A percentile compares a stretch with the other conserved stretches of the same genome.
These are phyloP conservation scores for Gymnocypris eckloni DNA, from an alignment of 2,797 vertebrate species.

Conservation along the genomic window DNA sequence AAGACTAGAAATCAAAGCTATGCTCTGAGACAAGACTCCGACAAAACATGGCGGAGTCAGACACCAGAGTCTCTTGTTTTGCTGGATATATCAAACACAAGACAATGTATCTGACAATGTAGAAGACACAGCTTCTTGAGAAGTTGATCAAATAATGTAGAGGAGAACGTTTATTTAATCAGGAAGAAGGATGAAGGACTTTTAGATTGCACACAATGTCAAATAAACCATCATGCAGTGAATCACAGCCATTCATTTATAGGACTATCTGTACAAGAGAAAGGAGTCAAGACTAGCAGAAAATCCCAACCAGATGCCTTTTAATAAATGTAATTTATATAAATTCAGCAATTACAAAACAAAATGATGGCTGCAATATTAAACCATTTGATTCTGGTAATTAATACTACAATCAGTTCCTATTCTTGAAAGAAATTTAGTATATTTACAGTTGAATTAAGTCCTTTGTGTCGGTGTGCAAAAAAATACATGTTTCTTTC, in stretches of 20 bases:
- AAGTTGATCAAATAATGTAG: conserved; percentile 40
- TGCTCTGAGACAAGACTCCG: conserved; percentile 62
- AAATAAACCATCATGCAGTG: conserved; percentile 8
- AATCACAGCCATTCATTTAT: conserved; percentile 26
- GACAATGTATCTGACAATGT: conserved; percentile 65
- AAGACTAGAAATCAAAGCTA: conserved; percentile 64
- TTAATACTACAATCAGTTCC: background rate
- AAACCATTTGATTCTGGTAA: background rate
- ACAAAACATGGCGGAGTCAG: conserved; percentile 72
- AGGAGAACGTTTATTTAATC: conserved; percentile 15
- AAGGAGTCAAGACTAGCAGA: background rate
- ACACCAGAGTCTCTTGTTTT: conserved; percentile 62
- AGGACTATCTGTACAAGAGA: conserved; percentile 34
- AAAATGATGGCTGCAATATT: background rate
- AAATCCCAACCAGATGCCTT: conserved; percentile 27
- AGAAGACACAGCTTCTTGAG: conserved; percentile 60
- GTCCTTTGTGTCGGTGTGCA: background rate
- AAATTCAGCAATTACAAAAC: background rate
- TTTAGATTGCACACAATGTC: conserved; percentile 36
- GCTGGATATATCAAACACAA: conserved; percentile 69
- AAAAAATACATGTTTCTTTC: background rate
- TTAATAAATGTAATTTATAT: conserved; percentile 3
- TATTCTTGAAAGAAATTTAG: background rate
- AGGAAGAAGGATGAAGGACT: conserved; percentile 13
- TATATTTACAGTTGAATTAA: background rate